These are phyloP conservation scores for Serinus canaria DNA, from an alignment of 2,113 vertebrate genomes.

Conservation along the genomic window DNA sequence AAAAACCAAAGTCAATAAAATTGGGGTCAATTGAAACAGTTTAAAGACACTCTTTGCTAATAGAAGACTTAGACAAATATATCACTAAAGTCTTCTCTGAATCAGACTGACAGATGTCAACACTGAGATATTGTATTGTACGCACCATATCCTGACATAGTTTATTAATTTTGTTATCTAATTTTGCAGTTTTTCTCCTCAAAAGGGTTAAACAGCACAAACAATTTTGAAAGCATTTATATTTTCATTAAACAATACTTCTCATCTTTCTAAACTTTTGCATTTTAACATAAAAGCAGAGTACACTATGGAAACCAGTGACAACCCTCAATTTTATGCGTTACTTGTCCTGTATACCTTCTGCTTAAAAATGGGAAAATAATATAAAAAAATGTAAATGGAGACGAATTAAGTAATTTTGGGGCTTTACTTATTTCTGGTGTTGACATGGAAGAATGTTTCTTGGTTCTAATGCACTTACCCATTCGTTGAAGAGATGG, in stretches of 20 bases:
- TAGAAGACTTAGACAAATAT: not conserved
- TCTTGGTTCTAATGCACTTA: not conserved
- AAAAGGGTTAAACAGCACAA: not conserved
- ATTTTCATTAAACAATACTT: not conserved
- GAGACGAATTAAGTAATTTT: not conserved
- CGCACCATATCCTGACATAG: not conserved
- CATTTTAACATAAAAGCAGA: not conserved
- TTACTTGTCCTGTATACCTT: not conserved
- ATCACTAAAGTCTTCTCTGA: not conserved
- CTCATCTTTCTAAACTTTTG: not conserved
- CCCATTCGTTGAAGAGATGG: not conserved
- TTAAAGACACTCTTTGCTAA: not conserved
- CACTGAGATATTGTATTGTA: not conserved
- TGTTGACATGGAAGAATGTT: fast-evolving
- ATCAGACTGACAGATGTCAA: not conserved
- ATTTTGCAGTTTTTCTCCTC: not conserved
- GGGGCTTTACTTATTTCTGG: not conserved
- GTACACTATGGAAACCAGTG: not conserved
- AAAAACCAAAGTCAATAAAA: slow-evolving; percentile 7
- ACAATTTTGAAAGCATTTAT: not conserved
- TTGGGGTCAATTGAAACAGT: not conserved
- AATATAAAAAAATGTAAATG: not conserved
- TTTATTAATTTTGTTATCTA: not conserved
- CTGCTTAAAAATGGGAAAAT: not conserved
- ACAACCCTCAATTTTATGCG: not conserved